Evolutionary conservation across 2,888 invertebrate genomes (phyloP).

Genomic region (Oasisia sp.): DNA sequence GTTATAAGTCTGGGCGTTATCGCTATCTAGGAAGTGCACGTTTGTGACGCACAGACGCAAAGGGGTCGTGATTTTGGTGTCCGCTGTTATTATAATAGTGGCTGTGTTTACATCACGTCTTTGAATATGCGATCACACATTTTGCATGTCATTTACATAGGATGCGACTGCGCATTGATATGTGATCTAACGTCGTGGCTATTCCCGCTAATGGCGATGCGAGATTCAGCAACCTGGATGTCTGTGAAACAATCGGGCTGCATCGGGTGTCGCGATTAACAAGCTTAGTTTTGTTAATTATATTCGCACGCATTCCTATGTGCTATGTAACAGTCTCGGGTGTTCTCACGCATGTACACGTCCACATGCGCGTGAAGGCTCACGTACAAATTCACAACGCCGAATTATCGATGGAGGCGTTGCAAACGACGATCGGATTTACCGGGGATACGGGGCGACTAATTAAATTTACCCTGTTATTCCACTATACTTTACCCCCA

Average conservation of each 20-base stretch:
- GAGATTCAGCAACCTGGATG: not conserved
- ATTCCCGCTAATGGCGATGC: not conserved
- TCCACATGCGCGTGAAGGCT: not conserved
- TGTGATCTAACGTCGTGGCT: not conserved
- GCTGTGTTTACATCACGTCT: not conserved
- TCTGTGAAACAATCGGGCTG: not conserved
- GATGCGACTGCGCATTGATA: not conserved
- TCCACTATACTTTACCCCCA: too few relatives aligned
- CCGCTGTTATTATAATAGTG: not conserved
- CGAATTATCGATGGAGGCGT: not conserved
- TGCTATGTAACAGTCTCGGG: not conserved
- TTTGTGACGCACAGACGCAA: not conserved
- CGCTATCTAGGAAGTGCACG: not conserved
- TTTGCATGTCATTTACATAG: not conserved
- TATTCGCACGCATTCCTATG: not conserved
- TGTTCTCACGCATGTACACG: not conserved
- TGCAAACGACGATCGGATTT: not conserved
- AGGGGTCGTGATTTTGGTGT: not conserved
- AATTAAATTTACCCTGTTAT: too few relatives aligned
- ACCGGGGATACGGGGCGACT: too few relatives aligned
- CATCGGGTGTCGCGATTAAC: slow-evolving; percentile 10
- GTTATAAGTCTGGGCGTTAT: not conserved
- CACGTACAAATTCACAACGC: not conserved
- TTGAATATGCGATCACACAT: not conserved
- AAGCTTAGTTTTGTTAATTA: not conserved